A percentile compares a stretch with the other conserved stretches of the same genome.
Evolutionary conservation across 2,888 invertebrate genomes (phyloP).

Genomic region (Cheilosia urbana): DNA sequence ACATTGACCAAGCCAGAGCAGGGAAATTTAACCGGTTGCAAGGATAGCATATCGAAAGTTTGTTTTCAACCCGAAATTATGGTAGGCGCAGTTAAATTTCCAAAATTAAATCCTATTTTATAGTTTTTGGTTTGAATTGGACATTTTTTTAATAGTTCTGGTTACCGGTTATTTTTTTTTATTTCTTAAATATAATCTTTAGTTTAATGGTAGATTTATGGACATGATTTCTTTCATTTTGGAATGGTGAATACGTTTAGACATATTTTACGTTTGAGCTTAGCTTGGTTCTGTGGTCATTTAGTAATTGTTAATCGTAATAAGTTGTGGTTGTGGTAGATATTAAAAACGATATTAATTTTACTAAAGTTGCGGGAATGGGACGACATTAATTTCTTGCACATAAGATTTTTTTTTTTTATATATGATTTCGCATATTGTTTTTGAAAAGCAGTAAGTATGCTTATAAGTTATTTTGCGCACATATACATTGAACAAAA

Average conservation of each 20-base stretch:
- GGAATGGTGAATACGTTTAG: constrained; percentile 56
- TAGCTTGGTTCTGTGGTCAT: constrained; percentile 54
- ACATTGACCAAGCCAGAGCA: constrained; percentile 79
- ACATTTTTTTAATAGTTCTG: constrained; percentile 38
- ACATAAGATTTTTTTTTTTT: too few relatives aligned
- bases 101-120: constrained; percentile 13
- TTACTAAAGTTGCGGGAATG: not conserved
- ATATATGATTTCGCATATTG: too few relatives aligned
- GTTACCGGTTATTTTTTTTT: constrained; percentile 21
- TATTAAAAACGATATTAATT: not conserved
- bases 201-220: constrained; percentile 42
- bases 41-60: constrained; percentile 72
- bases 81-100: constrained; percentile 49
- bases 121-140: constrained; percentile 30
- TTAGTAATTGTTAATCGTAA: constrained; percentile 5
- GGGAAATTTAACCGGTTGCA: constrained; percentile 71
- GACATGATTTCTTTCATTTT: constrained; percentile 29
- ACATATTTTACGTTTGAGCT: constrained; percentile 26
- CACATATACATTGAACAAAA: too few relatives aligned
- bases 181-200: constrained; percentile 9
- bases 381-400: constrained; percentile 3
- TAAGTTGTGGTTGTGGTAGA: constrained; percentile 61
- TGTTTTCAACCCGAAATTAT: constrained; percentile 74
- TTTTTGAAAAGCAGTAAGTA: too few relatives aligned
- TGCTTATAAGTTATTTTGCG: too few relatives aligned